Evolutionary conservation across 1,140 invertebrate genomes (phyloP).

Genomic region (Drosophila miranda): DNA sequence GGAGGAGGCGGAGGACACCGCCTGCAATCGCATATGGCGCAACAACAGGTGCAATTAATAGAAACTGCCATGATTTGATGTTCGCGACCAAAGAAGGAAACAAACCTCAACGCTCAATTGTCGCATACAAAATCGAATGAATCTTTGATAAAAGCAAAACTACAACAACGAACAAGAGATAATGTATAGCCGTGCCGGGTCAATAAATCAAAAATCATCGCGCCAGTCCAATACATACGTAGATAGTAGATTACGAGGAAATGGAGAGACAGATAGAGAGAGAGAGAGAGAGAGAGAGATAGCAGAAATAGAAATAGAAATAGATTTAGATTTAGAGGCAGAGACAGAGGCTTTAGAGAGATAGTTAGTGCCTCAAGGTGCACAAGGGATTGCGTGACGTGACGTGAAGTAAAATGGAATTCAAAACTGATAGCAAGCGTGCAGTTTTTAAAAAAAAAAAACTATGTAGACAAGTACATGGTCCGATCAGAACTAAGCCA

Average conservation of each 20-base stretch:
- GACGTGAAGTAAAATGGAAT: slow-evolving; percentile 8
- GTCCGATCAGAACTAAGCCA: slow-evolving; percentile 18
- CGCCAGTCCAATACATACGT: slow-evolving; percentile 1
- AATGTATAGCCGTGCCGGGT: slow-evolving; percentile 22
- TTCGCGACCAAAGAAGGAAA: slow-evolving; percentile 4
- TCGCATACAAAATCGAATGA: slow-evolving; percentile 39
- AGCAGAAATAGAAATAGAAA: background rate
- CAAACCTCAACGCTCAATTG: slow-evolving; percentile 19
- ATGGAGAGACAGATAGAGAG: background rate
- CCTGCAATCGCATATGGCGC: slow-evolving; percentile 13
- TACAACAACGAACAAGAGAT: slow-evolving; percentile 22
- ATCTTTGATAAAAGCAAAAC: slow-evolving; percentile 35
- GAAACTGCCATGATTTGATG: slow-evolving; percentile 12
- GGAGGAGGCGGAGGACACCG: background rate
- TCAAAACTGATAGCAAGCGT: slow-evolving; percentile 36
- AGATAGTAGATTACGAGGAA: slow-evolving; percentile 7
- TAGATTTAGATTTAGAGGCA: background rate
- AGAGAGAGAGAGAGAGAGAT: background rate
- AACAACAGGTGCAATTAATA: slow-evolving; percentile 29
- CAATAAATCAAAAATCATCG: slow-evolving; percentile 54
- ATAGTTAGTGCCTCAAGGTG: slow-evolving; percentile 6
- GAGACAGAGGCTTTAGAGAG: background rate
- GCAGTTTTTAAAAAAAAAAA: slow-evolving; percentile 28
- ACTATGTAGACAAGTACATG: slow-evolving; percentile 6
- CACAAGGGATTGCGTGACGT: slow-evolving; percentile 17